A percentile compares a stretch with the other conserved stretches of the same genome.
phyloP scores from a whole-genome alignment of 2,113 vertebrate genomes.

The Ciconia boyciana region DNA sequence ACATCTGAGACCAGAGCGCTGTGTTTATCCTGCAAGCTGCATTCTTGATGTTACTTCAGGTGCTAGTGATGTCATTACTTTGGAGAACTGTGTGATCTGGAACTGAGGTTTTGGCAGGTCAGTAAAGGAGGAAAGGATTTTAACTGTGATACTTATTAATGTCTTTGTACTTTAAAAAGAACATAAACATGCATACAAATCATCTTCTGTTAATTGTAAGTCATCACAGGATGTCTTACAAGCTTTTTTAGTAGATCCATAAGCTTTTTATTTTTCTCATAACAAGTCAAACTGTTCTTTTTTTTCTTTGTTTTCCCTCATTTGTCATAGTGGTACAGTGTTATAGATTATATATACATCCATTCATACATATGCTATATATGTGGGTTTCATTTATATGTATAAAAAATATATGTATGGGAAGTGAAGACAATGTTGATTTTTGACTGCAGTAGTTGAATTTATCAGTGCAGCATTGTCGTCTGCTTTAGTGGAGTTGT shows the following conservation, averaged over 20 bases:
- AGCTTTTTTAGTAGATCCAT: not conserved
- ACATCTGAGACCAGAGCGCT: not conserved
- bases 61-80: conserved; percentile 1
- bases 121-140: conserved; percentile 34
- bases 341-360: not conserved
- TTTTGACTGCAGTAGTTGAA: not conserved
- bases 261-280: not conserved
- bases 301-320: not conserved
- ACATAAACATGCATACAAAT: not conserved
- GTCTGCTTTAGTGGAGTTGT: not conserved
- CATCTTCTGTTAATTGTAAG: not conserved
- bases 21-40: conserved; percentile 8
- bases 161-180: not conserved
- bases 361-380: too few relatives aligned
- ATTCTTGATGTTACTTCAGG: not conserved
- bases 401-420: not conserved
- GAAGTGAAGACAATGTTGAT: not conserved
- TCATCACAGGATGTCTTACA: not conserved
- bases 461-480: not conserved
- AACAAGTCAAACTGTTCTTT: not conserved
- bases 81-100: not conserved
- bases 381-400: not conserved
- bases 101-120: conserved; percentile 30
- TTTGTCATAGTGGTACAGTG: not conserved
- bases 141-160: not conserved